Conservation (phyloP, 2,797 vertebrate species). For the Silurus lanzhouensis region DNA sequence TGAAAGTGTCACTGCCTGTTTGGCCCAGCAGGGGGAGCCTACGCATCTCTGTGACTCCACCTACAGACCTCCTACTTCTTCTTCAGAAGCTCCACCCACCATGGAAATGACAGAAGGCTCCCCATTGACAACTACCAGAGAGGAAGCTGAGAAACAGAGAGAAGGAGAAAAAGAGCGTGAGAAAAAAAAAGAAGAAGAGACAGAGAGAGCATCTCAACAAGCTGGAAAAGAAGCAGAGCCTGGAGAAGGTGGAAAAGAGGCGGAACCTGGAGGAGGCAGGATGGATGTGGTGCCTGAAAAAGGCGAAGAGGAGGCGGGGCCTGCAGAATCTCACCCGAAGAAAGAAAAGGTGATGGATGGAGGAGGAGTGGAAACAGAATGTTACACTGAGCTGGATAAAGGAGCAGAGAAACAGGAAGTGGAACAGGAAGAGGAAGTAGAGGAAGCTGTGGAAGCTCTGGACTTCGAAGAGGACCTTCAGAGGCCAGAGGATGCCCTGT, state of each 20-base stretch:
- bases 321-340: slow-evolving; percentile 60
- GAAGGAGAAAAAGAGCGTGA: slow-evolving; percentile 58
- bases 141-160: slow-evolving; percentile 57
- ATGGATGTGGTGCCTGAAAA: slow-evolving; percentile 37
- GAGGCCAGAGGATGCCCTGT: slow-evolving; percentile 67
- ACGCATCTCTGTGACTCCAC: slow-evolving; percentile 50
- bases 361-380: slow-evolving; percentile 33
- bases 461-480: slow-evolving; percentile 60
- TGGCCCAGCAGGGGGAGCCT: slow-evolving; percentile 55
- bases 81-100: slow-evolving; percentile 55
- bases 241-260: slow-evolving; percentile 23
- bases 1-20: slow-evolving; percentile 15
- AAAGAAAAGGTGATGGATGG: slow-evolving; percentile 55
- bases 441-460: slow-evolving; percentile 64
- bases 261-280: slow-evolving; percentile 54
- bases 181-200: slow-evolving; percentile 48
- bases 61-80: slow-evolving; percentile 62
- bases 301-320: slow-evolving; percentile 57
- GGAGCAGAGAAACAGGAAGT: neutral
- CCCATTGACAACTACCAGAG: neutral
- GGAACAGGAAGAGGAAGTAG: slow-evolving; percentile 58
- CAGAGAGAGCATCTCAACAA: neutral
- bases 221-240: slow-evolving; percentile 11
- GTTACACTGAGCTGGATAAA: neutral
- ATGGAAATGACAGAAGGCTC: slow-evolving; percentile 64